Percentiles rank a stretch among this genome's conserved stretches.
Conservation (phyloP, 2,797 vertebrate genomes). For the Pseudochromis fuscus region DNA sequence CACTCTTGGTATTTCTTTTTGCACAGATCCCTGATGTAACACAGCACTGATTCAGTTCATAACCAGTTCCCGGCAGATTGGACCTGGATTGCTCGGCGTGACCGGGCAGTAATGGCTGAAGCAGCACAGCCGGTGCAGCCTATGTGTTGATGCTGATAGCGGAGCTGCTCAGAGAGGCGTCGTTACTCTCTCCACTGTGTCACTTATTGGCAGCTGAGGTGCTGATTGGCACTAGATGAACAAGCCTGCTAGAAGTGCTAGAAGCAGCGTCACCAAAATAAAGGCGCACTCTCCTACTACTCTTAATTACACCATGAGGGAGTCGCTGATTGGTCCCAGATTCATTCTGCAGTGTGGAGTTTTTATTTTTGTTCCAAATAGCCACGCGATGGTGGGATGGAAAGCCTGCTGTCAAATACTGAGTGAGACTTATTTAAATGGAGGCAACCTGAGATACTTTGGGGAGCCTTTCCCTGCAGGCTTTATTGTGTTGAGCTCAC, state of each 20-base stretch:
- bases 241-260: neutral
- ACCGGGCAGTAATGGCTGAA: neutral
- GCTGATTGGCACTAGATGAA: neutral
- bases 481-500: no score
- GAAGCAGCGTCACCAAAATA: neutral
- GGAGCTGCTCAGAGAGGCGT: slow-evolving; percentile 17
- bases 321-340: no score
- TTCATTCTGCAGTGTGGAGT: no score
- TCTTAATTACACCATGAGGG: no score
- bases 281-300: neutral
- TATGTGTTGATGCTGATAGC: slow-evolving; percentile 29
- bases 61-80: slow-evolving; percentile 27
- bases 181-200: slow-evolving; percentile 1
- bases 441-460: no score
- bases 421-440: no score
- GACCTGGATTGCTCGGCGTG: neutral
- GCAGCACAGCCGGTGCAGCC: slow-evolving; percentile 1
- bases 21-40: neutral
- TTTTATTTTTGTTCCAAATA: no score
- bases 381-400: no score
- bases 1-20: slow-evolving; percentile 4
- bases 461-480: no score
- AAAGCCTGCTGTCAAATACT: no score
- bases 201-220: slow-evolving; percentile 2
- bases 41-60: slow-evolving; percentile 1